A percentile compares a stretch with the other conserved stretches of the same genome.
These are phyloP conservation scores for Akabosia matsudoensis DNA, from an alignment of 1,140 invertebrate genomes.

Conservation along the genomic window DNA sequence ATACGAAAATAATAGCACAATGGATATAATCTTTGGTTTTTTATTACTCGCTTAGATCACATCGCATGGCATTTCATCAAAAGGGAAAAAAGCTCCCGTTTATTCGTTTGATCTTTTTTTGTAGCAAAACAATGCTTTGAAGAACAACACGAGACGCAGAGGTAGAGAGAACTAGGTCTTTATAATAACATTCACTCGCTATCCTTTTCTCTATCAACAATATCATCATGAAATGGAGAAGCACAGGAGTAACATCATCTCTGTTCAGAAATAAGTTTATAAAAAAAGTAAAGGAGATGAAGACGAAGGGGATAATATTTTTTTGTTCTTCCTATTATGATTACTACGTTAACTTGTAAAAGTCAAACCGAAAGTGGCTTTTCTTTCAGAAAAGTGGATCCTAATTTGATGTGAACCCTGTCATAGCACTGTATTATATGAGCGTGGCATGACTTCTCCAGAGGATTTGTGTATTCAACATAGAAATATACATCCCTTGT, in stretches of 20 bases:
- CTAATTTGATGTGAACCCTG: background rate
- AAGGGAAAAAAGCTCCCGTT: background rate
- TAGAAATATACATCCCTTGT: background rate
- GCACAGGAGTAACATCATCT: background rate
- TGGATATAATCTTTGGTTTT: background rate
- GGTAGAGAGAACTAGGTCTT: too few relatives aligned
- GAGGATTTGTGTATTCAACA: too few relatives aligned
- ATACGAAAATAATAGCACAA: background rate
- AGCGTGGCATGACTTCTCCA: background rate
- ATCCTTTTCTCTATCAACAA: background rate
- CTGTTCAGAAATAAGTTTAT: background rate
- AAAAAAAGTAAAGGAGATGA: background rate
- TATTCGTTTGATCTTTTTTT: constrained; percentile 18
- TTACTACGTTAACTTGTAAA: constrained; percentile 15
- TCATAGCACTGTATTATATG: background rate
- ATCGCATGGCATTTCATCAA: background rate
- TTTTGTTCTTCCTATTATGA: constrained; percentile 5
- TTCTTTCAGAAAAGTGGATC: constrained; percentile 10
- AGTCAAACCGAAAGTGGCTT: constrained; percentile 21
- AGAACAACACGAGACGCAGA: background rate
- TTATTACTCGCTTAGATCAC: background rate
- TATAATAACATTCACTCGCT: background rate
- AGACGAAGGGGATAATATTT: background rate
- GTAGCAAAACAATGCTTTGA: background rate
- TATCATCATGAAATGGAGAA: background rate